phyloP scores from a whole-genome alignment of 1,140 invertebrate species.

The Thaumatotibia leucotreta region DNA sequence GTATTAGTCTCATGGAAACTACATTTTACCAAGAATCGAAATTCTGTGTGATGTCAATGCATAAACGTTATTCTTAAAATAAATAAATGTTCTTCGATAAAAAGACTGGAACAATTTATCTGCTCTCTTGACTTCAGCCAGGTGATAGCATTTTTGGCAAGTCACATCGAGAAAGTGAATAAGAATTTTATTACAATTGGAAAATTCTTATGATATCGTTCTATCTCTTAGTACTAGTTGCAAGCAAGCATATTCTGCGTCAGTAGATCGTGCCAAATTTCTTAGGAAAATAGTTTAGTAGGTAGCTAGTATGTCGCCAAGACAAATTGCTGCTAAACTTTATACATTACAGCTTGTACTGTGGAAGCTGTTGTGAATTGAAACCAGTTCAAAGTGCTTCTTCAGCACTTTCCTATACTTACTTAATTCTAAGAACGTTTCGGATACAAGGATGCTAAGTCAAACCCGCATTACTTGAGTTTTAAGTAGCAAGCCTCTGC shows the following conservation, averaged over 20 bases:
- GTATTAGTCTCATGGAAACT: too few relatives aligned
- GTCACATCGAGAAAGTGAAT: neutral
- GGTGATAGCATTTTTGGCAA: neutral
- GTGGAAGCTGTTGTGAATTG: neutral
- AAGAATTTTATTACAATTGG: neutral
- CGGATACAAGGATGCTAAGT: too few relatives aligned
- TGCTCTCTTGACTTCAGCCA: too few relatives aligned
- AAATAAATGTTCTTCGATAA: too few relatives aligned
- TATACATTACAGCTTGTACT: neutral
- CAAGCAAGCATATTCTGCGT: neutral
- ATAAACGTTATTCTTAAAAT: too few relatives aligned
- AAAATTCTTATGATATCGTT: neutral
- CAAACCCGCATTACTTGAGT: too few relatives aligned
- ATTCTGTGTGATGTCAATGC: too few relatives aligned
- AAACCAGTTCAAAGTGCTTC: constrained; percentile 23
- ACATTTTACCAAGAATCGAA: too few relatives aligned
- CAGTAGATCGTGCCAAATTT: neutral
- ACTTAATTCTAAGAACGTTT: too few relatives aligned
- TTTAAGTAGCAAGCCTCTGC: too few relatives aligned
- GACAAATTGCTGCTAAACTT: constrained; percentile 1
- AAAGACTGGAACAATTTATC: too few relatives aligned
- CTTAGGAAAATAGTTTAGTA: neutral
- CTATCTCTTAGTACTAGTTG: neutral
- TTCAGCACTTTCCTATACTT: too few relatives aligned
- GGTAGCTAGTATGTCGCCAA: neutral